Evolutionary conservation across 2,797 vertebrate genomes (phyloP).

Genomic region (Sphaeramia orbicularis): DNA sequence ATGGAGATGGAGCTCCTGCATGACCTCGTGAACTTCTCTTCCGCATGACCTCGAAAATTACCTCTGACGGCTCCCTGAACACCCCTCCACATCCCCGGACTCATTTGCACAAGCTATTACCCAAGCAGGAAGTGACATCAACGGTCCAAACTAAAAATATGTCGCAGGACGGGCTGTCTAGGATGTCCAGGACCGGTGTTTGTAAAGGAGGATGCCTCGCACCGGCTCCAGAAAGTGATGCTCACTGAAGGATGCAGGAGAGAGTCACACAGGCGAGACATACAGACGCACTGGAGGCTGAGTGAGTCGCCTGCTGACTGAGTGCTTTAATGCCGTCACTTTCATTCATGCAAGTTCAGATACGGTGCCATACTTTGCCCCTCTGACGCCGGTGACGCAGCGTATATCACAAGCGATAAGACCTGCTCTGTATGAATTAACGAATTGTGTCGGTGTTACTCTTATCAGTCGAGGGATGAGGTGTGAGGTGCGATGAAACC

Average conservation of each 20-base stretch:
- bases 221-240: conserved; percentile 66
- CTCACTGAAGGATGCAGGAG: conserved; percentile 70
- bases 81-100: conserved; percentile 58
- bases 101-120: conserved; percentile 61
- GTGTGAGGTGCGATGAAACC: conserved; percentile 28
- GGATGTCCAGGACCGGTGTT: conserved; percentile 74
- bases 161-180: conserved; percentile 76
- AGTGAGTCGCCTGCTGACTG: conserved; percentile 80
- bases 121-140: conserved; percentile 89
- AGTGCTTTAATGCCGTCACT: conserved; percentile 69
- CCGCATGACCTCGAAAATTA: conserved; percentile 58
- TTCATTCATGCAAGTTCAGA: conserved; percentile 81
- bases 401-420: conserved; percentile 42
- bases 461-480: conserved; percentile 18
- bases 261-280: conserved; percentile 63
- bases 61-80: conserved; percentile 50
- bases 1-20: conserved; percentile 32
- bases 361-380: conserved; percentile 69
- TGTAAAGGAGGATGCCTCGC: conserved; percentile 55
- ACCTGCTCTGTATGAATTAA: conserved; percentile 20
- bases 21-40: conserved; percentile 80
- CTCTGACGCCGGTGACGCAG: conserved; percentile 68
- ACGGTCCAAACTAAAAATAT: conserved; percentile 82
- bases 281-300: conserved; percentile 71
- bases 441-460: conserved; percentile 39